Percentiles rank a stretch among this genome's conserved stretches.
phyloP scores from a whole-genome alignment of 2,113 vertebrate species.

The Cygnus buccinator region DNA sequence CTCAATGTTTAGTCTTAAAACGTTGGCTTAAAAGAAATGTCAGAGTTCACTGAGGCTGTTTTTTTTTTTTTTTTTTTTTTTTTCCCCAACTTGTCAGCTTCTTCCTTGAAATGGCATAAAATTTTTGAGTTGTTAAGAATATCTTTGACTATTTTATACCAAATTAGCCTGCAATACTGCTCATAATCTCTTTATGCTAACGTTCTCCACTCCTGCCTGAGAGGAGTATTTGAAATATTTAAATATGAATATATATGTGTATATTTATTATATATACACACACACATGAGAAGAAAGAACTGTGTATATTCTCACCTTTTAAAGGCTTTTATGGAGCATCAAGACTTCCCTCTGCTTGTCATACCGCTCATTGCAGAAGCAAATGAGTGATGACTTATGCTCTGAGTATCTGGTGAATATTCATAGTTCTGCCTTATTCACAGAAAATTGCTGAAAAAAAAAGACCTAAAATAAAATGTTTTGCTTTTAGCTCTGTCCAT shows the following conservation, averaged over 20 bases:
- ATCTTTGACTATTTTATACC: slow-evolving; percentile 9
- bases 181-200: neutral
- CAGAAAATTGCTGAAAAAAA: neutral
- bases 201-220: neutral
- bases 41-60: neutral
- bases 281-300: neutral
- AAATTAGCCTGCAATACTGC: neutral
- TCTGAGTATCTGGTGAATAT: neutral
- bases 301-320: neutral
- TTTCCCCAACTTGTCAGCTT: neutral
- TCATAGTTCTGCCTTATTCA: neutral
- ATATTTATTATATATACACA: neutral
- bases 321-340: slow-evolving; percentile 5
- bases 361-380: slow-evolving; percentile 2
- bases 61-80: neutral
- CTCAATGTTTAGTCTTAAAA: slow-evolving; percentile 26
- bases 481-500: neutral
- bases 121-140: neutral
- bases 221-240: neutral
- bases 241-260: neutral
- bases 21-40: neutral
- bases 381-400: slow-evolving; percentile 37
- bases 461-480: neutral
- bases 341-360: slow-evolving; percentile 7
- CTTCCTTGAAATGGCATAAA: neutral